Base-by-base conservation (phyloP, 1,140 invertebrate genomes). In the Ips typographus region DNA sequence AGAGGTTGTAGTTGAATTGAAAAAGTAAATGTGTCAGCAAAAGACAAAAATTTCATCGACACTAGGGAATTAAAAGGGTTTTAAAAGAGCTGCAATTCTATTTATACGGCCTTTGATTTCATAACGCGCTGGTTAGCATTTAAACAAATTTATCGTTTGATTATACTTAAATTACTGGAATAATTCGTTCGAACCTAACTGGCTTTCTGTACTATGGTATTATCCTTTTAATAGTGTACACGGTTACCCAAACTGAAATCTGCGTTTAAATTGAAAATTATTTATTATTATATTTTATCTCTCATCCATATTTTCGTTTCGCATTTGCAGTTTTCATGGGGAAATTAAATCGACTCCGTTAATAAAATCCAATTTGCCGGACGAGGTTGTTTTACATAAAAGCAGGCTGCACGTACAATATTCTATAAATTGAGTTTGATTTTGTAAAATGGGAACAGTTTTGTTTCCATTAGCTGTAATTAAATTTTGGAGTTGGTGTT, bases 111-210 rank as follows among this genome's bases (percentile, higher is more conserved):
- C 7, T 49, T 49, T 49, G 44, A 49, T 49, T 49, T 49, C 7
- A 49, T 49, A 49, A 49, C 7, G 22, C 44, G 56, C 6, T 22
- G 44, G 7, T 66, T 66, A 66, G 22, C 65, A 66, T 66, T 57
- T 66, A 66, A 58, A 65, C 53, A 66, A 66, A 66, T 66, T 56
- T 66, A 43, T 47, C 55, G 65, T 66, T 66, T 66, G 55, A 66
- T 66, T 56, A 58, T 49, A 66, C 55, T 66, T 66, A 66, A 47
- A 55, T 57, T 51, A 38, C 40, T 6, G 65, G 44, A 66, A 66
- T 66, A 66, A 66, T 66, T 66, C 38, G 43, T 58, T 66, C 41
- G 51, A 58, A 66, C 53, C 40, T 40, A 66, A 66, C 61, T 62
- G 39, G 60, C 43, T 63, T 63, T 41, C 40, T 36, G 6, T n/a